A percentile compares a stretch with the other conserved stretches of the same genome.
Evolutionary conservation across 2,113 vertebrate species (phyloP).

Genomic region (Sapayoa aenigma): DNA sequence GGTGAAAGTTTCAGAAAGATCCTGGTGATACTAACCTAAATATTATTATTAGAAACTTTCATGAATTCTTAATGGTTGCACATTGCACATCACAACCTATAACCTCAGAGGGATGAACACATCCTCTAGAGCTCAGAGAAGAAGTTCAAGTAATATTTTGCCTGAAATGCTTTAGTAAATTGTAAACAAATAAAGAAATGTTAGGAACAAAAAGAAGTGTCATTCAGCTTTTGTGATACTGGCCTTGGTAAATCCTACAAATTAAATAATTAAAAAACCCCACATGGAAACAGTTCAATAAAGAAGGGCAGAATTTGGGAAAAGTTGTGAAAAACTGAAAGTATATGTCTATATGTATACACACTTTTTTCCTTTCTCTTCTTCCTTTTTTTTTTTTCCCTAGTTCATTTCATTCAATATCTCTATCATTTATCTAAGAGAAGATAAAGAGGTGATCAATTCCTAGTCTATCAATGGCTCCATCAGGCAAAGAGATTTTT

Average conservation of each 20-base stretch:
- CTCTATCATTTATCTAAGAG: neutral
- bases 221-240: neutral
- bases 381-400: neutral
- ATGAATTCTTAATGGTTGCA: neutral
- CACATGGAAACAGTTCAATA: neutral
- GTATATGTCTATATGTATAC: rapidly evolving
- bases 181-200: neutral
- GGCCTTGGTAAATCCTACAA: neutral
- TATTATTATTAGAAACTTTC: neutral
- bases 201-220: neutral
- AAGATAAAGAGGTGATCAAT: neutral
- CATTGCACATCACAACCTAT: neutral
- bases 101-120: neutral
- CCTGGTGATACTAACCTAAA: neutral
- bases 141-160: neutral
- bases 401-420: neutral
- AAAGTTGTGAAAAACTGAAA: neutral
- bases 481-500: neutral
- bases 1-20: neutral
- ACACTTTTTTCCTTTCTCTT: neutral
- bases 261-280: neutral
- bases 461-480: neutral
- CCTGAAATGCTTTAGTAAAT: neutral
- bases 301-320: neutral
- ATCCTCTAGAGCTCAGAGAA: neutral